Conservation (phyloP, 1,140 invertebrate genomes). For the Drosophila erecta region DNA sequence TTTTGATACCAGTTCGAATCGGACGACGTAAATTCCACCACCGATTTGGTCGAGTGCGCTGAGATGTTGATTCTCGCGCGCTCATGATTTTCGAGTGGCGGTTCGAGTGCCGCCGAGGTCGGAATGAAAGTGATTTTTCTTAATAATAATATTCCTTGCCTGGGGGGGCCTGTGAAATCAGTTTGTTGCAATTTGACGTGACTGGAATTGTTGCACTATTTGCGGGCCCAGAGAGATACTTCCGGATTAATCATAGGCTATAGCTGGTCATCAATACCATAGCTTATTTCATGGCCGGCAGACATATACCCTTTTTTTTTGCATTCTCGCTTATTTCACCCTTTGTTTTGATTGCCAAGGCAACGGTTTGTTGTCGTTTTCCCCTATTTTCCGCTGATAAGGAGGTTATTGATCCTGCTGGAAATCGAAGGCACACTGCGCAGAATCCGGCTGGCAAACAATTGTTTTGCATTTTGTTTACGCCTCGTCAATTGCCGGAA, state of each 20-base stretch:
- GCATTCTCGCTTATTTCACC: not conserved
- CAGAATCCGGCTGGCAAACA: conserved; percentile 59
- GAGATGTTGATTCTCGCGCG: conserved; percentile 8
- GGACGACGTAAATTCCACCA: not conserved
- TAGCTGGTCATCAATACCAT: conserved; percentile 68
- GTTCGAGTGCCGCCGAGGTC: conserved; percentile 37
- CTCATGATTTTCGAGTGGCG: conserved; percentile 8
- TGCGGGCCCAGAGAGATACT: conserved; percentile 66
- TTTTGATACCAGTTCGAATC: not conserved
- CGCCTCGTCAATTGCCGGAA: conserved; percentile 33
- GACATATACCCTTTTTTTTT: conserved; percentile 44
- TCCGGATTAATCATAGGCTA: conserved; percentile 83
- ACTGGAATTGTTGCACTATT: conserved; percentile 64
- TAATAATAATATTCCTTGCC: not conserved
- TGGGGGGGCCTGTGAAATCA: conserved; percentile 55
- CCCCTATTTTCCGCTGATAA: conserved; percentile 27
- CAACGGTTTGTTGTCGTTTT: conserved; percentile 26
- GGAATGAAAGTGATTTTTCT: too few relatives aligned
- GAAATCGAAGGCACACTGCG: conserved; percentile 53
- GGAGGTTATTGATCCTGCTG: conserved; percentile 76
- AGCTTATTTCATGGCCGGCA: conserved; percentile 83
- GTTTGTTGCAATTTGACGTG: conserved; percentile 68
- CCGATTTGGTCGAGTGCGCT: conserved; percentile 49
- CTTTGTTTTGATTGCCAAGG: conserved; percentile 50
- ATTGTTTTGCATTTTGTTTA: conserved; percentile 56